phyloP scores from a whole-genome alignment of 2,888 invertebrate genomes.

The Fabriciana adippe region DNA sequence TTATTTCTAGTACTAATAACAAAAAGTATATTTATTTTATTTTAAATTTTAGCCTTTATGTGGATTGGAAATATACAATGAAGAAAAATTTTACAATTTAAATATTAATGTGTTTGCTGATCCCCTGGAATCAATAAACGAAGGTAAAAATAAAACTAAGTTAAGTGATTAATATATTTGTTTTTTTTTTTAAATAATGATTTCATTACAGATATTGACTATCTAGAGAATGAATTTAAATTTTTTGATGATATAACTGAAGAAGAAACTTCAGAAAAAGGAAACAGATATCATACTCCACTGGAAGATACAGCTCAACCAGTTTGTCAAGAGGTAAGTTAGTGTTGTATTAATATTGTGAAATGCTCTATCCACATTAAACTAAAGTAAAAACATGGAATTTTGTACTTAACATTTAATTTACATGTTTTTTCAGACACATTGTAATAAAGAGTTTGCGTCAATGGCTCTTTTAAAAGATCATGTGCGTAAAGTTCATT shows the following conservation, averaged over 20 bases:
- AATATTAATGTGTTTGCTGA: slow-evolving; percentile 48
- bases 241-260: slow-evolving; percentile 45
- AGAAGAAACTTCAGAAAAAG: slow-evolving; percentile 41
- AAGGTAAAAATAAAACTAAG: background rate
- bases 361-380: background rate
- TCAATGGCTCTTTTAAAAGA: slow-evolving; percentile 42
- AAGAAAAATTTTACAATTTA: slow-evolving; percentile 42
- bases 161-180: background rate
- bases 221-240: slow-evolving; percentile 29
- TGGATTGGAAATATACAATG: slow-evolving; percentile 28
- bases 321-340: slow-evolving; percentile 44
- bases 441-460: slow-evolving; percentile 44
- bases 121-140: slow-evolving; percentile 30
- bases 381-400: background rate
- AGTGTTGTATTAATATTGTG: background rate
- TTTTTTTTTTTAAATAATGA: background rate
- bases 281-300: slow-evolving; percentile 45
- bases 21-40: slow-evolving; percentile 3
- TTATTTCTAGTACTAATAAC: background rate
- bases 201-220: slow-evolving; percentile 21
- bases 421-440: slow-evolving; percentile 37
- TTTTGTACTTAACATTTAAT: background rate
- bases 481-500: slow-evolving; percentile 51
- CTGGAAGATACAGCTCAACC: slow-evolving; percentile 37
- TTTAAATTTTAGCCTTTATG: slow-evolving; percentile 45